phyloP scores from a whole-genome alignment of 1,140 invertebrate species.

The Dermatophagoides farinae region DNA sequence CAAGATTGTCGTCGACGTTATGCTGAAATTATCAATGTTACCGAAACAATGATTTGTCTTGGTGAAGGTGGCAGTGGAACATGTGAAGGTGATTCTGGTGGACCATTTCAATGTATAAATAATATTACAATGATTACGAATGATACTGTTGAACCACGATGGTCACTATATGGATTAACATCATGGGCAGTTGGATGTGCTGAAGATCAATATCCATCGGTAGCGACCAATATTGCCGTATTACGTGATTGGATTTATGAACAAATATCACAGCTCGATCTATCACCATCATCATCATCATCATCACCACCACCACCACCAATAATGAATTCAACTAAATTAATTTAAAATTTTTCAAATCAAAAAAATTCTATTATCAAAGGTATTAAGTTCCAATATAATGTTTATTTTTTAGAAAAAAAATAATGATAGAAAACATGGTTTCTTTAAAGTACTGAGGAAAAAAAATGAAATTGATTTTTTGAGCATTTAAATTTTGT shows the following conservation, averaged over 20 bases:
- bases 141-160: not conserved
- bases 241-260: not conserved
- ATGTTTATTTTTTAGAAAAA: too few relatives aligned
- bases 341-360: too few relatives aligned
- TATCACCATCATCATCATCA: too few relatives aligned
- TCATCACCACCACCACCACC: too few relatives aligned
- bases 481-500: too few relatives aligned
- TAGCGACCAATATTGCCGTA: not conserved
- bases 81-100: slow-evolving; percentile 9
- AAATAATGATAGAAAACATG: too few relatives aligned
- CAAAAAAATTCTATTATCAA: too few relatives aligned
- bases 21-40: not conserved
- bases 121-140: not conserved
- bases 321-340: too few relatives aligned
- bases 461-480: too few relatives aligned
- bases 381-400: too few relatives aligned
- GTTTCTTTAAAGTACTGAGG: too few relatives aligned
- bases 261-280: not conserved
- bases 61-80: not conserved
- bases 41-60: not conserved
- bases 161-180: slow-evolving; percentile 1
- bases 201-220: not conserved
- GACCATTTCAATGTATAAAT: slow-evolving; percentile 6
- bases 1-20: not conserved
- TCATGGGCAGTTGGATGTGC: slow-evolving; percentile 7